Conservation (phyloP, 2,113 vertebrate genomes). For the Centropus unirufus region DNA sequence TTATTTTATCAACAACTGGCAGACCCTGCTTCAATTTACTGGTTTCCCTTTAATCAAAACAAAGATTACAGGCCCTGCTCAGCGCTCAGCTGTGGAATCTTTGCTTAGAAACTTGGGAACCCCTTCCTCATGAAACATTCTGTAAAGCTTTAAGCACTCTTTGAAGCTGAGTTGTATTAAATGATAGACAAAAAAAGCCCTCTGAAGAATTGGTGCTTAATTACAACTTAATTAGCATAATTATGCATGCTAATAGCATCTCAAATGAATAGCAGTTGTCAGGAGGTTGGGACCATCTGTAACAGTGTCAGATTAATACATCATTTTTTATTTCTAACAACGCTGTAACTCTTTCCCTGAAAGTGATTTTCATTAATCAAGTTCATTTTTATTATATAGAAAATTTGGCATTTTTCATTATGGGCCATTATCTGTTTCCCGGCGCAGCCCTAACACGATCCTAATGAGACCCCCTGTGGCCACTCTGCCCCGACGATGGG, state of each 20-base stretch:
- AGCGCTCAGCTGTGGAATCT: constrained; percentile 77
- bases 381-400: constrained; percentile 97
- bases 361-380: constrained; percentile 99
- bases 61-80: constrained; percentile 76
- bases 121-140: constrained; percentile 78
- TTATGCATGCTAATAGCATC: constrained; percentile 99
- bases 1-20: constrained; percentile 85
- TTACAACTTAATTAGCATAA: constrained; percentile 99
- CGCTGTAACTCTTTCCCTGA: constrained; percentile 95
- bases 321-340: constrained; percentile 99
- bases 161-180: constrained; percentile 93
- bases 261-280: constrained; percentile 99
- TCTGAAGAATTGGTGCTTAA: constrained; percentile 99
- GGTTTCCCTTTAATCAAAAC: constrained; percentile 81
- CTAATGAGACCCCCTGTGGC: constrained; percentile 96
- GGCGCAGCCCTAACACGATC: constrained; percentile 89
- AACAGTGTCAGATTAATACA: constrained; percentile 99
- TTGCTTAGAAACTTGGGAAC: constrained; percentile 78
- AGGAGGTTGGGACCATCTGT: constrained; percentile 99
- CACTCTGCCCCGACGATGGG: constrained; percentile 84
- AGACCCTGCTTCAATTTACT: constrained; percentile 80
- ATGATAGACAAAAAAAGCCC: constrained; percentile 97
- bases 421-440: constrained; percentile 93
- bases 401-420: constrained; percentile 98
- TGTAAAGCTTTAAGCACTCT: constrained; percentile 90